Evolutionary conservation across 2,113 vertebrate genomes (phyloP), one percentile per base, ranked within the genome.

Genomic region (Hippocampus zosterae): DNA sequence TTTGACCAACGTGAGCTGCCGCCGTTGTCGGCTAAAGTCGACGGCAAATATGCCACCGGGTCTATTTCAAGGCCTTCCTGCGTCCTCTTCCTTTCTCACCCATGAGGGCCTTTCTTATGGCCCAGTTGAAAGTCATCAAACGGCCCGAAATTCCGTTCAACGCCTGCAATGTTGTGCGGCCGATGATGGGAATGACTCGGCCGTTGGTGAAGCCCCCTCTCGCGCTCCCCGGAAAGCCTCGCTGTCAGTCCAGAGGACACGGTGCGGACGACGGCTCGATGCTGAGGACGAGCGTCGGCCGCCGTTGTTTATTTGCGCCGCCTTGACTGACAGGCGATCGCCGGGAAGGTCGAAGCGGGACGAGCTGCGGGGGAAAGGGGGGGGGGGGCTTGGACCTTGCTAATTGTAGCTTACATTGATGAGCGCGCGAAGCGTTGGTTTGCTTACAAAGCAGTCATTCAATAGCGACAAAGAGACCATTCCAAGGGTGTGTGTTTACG

Each of bases 161-260:
- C 88, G 90, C 77, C 77, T 82, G 86, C 87, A 81, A 85, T 87
- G 84, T 84, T 84, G 87, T 79, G 68, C 86, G 89, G 87, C 87
- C 90, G 89, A 91, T 91, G 89, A 88, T 90, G 88, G 86, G 89
- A 89, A 90, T 91, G 89, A 91, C 89, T 90, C 89, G 89, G 77
- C 87, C 80, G 79, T 9, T 74, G 85, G 88, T 83, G 85, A 85
- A 60, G 70, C 37, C 7, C 16, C 37, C 29, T 7, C 9, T n/a
- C 2, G 65, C 71, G 8, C 63, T n/a, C 75, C 77, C 71, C 83
- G 88, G 86, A 88, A 90, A 90, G 81, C 59, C 81, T 84, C 11
- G 75, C 87, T 89, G 88, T 86, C 88, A 88, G 70, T 69, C 80
- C 80, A 74, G 78, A 86, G 85, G 85, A 81, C 70, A 56, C 48